Conservation (phyloP, 2,888 invertebrate genomes). For the Xanthia icteritia region DNA sequence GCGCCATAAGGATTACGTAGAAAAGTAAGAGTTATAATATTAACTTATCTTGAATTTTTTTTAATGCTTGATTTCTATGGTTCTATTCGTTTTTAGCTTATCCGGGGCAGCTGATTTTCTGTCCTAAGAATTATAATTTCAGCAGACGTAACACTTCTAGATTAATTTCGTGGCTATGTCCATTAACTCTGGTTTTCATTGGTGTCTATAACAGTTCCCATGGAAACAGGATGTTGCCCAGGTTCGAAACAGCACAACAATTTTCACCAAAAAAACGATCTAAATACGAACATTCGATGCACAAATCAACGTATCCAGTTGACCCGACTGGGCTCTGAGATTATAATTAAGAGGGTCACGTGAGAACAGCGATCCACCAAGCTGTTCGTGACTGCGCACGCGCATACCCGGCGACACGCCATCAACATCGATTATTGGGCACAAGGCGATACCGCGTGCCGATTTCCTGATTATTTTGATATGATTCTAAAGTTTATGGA, state of each 20-base stretch:
- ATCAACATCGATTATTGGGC: constrained; percentile 81
- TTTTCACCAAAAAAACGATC: neutral
- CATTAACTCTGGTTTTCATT: neutral
- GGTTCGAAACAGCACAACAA: no score
- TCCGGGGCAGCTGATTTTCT: neutral
- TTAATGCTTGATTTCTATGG: rapidly evolving
- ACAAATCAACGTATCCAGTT: constrained; percentile 46
- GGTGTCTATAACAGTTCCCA: neutral
- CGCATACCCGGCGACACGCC: constrained; percentile 82
- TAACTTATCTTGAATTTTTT: no score
- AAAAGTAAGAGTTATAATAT: neutral
- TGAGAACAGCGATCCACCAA: constrained; percentile 78
- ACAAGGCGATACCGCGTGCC: constrained; percentile 85
- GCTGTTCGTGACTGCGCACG: constrained; percentile 85
- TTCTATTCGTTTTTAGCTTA: neutral
- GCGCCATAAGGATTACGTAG: no score
- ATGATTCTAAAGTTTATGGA: constrained; percentile 45
- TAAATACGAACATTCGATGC: constrained; percentile 9
- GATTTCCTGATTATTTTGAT: constrained; percentile 78
- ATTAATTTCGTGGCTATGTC: neutral
- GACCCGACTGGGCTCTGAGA: constrained; percentile 74
- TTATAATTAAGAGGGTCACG: constrained; percentile 86
- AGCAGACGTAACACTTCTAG: neutral
- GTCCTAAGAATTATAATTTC: neutral
- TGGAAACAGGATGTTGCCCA: neutral